Conservation (phyloP, 1,140 invertebrate species). For the Phenacoccus solenopsis region DNA sequence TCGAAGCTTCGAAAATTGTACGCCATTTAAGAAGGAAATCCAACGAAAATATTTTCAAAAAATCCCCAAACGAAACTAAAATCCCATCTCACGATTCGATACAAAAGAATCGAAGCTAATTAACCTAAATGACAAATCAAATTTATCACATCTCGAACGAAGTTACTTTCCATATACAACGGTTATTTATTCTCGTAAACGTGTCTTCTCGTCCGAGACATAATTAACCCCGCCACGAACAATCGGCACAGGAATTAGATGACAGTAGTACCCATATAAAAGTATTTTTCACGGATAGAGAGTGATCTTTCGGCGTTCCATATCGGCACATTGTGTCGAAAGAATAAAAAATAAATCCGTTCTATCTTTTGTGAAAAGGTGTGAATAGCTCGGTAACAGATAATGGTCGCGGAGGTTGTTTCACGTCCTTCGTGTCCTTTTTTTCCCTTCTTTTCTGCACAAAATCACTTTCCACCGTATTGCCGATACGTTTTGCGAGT, state of each 20-base stretch:
- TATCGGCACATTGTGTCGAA: background rate
- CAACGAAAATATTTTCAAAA: too few relatives aligned
- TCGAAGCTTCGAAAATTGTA: too few relatives aligned
- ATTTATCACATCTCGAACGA: too few relatives aligned
- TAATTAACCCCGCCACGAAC: background rate
- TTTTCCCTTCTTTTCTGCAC: constrained; percentile 6
- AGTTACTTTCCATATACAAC: too few relatives aligned
- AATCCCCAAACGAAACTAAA: too few relatives aligned
- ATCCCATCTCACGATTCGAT: too few relatives aligned
- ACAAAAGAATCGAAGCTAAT: too few relatives aligned
- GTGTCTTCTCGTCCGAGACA: background rate
- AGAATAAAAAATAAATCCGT: constrained; percentile 13
- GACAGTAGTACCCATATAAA: constrained; percentile 12
- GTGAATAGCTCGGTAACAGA: constrained; percentile 13
- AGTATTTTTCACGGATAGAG: constrained; percentile 8
- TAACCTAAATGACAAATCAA: too few relatives aligned
- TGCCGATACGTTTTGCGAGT: background rate
- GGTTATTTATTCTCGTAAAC: background rate
- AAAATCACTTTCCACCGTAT: background rate
- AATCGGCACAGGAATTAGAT: background rate
- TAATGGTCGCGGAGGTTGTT: background rate
- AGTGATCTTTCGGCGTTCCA: constrained; percentile 6
- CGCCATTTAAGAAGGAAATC: too few relatives aligned
- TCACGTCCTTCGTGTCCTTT: too few relatives aligned
- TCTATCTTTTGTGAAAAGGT: constrained; percentile 16